Evolutionary conservation across 2,888 invertebrate species (phyloP).

Genomic region (Lasioglossum pauxillum): DNA sequence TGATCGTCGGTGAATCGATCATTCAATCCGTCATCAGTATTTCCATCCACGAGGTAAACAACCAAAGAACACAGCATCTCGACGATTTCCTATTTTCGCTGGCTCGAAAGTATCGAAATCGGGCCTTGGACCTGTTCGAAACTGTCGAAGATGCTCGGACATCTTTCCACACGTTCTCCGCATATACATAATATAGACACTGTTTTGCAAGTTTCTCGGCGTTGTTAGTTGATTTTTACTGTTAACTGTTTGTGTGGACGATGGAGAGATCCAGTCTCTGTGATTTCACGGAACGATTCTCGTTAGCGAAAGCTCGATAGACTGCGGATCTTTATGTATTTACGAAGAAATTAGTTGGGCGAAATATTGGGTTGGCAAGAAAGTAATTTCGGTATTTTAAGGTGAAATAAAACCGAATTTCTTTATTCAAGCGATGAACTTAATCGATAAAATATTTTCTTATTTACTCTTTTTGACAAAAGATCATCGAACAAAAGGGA

Average conservation of each 20-base stretch:
- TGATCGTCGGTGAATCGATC: conserved; percentile 37
- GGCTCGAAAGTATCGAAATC: conserved; percentile 76
- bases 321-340: no score
- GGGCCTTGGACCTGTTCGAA: not conserved
- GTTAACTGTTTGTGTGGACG: not conserved
- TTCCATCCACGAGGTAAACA: conserved; percentile 25
- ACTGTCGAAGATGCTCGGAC: not conserved
- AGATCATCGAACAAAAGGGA: no score
- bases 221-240: not conserved
- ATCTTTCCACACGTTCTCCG: conserved; percentile 36
- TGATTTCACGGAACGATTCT: no score
- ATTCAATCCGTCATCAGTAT: not conserved
- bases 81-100: conserved; percentile 76
- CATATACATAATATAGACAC: no score
- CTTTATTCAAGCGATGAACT: no score
- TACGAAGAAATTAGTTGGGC: no score
- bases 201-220: not conserved
- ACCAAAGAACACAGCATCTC: not conserved
- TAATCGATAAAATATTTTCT: no score
- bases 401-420: no score
- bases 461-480: no score
- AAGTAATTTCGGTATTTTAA: no score
- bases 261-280: not conserved
- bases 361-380: no score
- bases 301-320: no score